Conservation (phyloP, 2,888 invertebrate species). For the Ceramica pisi region DNA sequence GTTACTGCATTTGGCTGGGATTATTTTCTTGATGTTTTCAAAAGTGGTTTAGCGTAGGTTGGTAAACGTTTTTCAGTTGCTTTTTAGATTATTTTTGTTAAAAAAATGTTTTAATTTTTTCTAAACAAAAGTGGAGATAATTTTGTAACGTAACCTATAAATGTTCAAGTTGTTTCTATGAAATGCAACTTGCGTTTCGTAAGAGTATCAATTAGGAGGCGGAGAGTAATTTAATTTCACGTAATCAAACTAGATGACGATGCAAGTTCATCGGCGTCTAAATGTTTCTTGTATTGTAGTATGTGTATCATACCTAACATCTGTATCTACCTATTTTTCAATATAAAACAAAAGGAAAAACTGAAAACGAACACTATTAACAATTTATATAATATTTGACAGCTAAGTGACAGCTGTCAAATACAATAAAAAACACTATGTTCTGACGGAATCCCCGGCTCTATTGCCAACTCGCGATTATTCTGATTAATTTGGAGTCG, state of each 20-base stretch:
- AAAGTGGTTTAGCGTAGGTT: neutral
- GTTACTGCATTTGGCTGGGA: neutral
- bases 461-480: neutral
- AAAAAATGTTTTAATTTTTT: neutral
- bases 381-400: neutral
- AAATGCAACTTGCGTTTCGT: slow-evolving; percentile 7
- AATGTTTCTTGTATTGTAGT: slow-evolving; percentile 24
- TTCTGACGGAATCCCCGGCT: slow-evolving; percentile 35
- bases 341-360: neutral
- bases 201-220: slow-evolving; percentile 21
- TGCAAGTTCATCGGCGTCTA: slow-evolving; percentile 19
- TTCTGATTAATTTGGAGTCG: slow-evolving; percentile 72
- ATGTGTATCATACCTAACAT: neutral
- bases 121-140: neutral
- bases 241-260: slow-evolving; percentile 47
- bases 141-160: neutral
- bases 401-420: neutral
- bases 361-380: neutral
- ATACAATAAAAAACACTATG: neutral
- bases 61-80: neutral
- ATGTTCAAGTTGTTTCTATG: slow-evolving; percentile 31
- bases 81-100: neutral
- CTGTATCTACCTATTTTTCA: neutral
- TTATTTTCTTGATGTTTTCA: neutral
- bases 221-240: slow-evolving; percentile 33